Conservation (phyloP, 1,140 invertebrate species). For the Scaptodrosophila lebanonensis region DNA sequence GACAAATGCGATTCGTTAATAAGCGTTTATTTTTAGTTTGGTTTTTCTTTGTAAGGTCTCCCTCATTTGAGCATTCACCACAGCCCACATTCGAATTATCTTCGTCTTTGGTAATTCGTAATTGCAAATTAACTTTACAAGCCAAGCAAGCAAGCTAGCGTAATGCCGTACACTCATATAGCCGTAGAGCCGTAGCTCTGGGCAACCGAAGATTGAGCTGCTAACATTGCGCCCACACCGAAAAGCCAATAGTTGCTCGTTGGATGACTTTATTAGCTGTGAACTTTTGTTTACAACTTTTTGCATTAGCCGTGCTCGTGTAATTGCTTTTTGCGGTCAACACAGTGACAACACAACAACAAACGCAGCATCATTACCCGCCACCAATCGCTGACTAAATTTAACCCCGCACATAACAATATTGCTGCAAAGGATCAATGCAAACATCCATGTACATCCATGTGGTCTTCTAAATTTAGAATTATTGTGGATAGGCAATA, state of each 20-base stretch:
- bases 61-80: conserved; percentile 1
- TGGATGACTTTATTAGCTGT: conserved; percentile 25
- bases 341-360: no score
- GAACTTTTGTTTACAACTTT: conserved; percentile 43
- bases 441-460: no score
- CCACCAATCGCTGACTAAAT: no score
- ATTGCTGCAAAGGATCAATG: no score
- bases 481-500: no score
- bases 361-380: no score
- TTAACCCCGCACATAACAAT: no score
- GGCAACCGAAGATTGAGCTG: neutral
- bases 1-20: conserved; percentile 28
- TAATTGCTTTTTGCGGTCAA: neutral
- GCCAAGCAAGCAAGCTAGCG: no score
- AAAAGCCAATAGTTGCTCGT: no score
- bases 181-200: neutral
- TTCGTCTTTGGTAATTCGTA: conserved; percentile 15
- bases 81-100: conserved; percentile 20
- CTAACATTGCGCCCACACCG: conserved; percentile 11
- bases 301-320: no score
- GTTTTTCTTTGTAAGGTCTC: conserved; percentile 20
- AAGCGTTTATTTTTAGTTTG: conserved; percentile 16
- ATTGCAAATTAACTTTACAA: conserved; percentile 45
- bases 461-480: no score
- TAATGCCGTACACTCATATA: no score